A percentile compares a stretch with the other conserved stretches of the same genome.
Evolutionary conservation across 2,113 vertebrate species (phyloP).

Genomic region (Pelmatolapia mariae): DNA sequence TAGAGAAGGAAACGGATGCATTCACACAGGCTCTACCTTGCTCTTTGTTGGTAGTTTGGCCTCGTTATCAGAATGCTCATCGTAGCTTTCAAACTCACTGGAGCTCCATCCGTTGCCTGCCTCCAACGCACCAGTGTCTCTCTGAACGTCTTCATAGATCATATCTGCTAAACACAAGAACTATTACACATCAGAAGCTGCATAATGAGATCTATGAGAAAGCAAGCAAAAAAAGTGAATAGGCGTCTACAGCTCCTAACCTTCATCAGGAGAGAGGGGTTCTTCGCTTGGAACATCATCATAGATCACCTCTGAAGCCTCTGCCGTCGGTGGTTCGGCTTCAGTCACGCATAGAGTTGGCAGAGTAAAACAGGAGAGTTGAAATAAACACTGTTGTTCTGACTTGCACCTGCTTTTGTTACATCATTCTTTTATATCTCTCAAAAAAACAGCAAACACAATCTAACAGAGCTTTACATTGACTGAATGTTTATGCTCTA

Average conservation of each 20-base stretch:
- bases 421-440: neutral
- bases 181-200: neutral
- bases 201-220: neutral
- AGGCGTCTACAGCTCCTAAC: slow-evolving; percentile 55
- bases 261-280: slow-evolving; percentile 65
- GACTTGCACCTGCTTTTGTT: neutral
- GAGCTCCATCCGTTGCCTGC: slow-evolving; percentile 90
- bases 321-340: slow-evolving; percentile 16
- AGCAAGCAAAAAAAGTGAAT: neutral
- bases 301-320: slow-evolving; percentile 83
- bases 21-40: slow-evolving; percentile 63
- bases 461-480: neutral
- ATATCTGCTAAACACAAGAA: slow-evolving; percentile 54
- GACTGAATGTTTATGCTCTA: neutral
- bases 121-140: slow-evolving; percentile 4
- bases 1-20: neutral
- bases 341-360: slow-evolving; percentile 6
- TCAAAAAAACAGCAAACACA: neutral
- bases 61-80: slow-evolving; percentile 85
- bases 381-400: neutral
- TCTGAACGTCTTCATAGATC: slow-evolving; percentile 81
- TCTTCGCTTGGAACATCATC: slow-evolving; percentile 88
- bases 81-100: slow-evolving; percentile 96
- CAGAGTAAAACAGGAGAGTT: neutral
- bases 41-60: slow-evolving; percentile 60